These are phyloP conservation scores for Nasonovia ribisnigri DNA, from an alignment of 2,888 invertebrate species.

Conservation along the genomic window DNA sequence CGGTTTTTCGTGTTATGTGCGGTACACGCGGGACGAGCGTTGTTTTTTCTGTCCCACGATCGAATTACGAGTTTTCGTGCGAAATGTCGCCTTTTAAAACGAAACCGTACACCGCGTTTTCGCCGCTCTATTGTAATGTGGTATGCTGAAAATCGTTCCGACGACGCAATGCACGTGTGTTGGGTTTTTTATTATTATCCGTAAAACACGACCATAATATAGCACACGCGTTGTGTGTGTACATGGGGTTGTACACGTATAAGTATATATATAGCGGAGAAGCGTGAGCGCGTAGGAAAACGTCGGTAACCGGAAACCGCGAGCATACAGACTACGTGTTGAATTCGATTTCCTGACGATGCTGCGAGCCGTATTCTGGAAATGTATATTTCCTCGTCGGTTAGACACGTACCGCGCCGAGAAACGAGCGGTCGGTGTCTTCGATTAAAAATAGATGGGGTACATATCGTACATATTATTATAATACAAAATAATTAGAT, in stretches of 20 bases:
- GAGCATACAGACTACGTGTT: not conserved
- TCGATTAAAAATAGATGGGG: constrained; percentile 26
- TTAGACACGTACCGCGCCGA: not conserved
- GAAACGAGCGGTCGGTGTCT: not conserved
- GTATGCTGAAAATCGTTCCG: not conserved
- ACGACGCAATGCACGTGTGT: not conserved
- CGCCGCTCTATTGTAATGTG: not conserved
- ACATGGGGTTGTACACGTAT: not conserved
- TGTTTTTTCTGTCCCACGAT: not conserved
- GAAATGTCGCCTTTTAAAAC: not conserved
- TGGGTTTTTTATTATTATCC: not conserved
- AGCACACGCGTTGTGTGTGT: not conserved
- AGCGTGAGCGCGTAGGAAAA: not conserved
- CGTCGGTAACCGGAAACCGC: constrained; percentile 42
- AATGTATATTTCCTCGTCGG: constrained; percentile 1
- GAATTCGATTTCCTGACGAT: constrained; percentile 51
- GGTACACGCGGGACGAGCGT: not conserved
- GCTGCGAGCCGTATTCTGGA: not conserved
- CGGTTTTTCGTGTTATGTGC: not conserved
- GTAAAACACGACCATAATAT: not conserved
- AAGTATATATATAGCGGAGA: not conserved
- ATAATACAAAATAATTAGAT: not conserved
- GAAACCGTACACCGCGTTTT: not conserved
- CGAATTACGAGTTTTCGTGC: not conserved
- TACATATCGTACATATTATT: not conserved